Evolutionary conservation across 2,888 invertebrate species (phyloP).

Genomic region (Tachystola acroxantha): DNA sequence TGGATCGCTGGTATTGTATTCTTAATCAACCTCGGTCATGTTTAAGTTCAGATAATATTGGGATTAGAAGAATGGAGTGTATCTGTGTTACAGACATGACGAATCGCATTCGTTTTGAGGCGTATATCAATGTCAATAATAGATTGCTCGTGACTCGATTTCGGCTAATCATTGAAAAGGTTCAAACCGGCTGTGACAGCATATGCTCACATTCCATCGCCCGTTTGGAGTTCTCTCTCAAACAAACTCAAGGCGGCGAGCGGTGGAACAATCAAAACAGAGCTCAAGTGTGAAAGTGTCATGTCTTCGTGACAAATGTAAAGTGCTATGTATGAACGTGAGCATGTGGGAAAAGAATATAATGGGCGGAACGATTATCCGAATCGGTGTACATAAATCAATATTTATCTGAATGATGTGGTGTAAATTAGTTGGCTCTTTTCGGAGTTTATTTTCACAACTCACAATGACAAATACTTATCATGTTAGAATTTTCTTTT

Average conservation of each 20-base stretch:
- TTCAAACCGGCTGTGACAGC: constrained; percentile 40
- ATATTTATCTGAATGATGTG: constrained; percentile 3
- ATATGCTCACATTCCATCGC: constrained; percentile 35
- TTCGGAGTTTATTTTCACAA: too few species aligned
- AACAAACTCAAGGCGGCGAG: constrained; percentile 8
- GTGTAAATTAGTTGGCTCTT: constrained; percentile 7
- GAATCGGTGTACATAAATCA: constrained; percentile 10
- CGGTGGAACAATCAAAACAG: constrained; percentile 23
- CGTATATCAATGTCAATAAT: constrained; percentile 34
- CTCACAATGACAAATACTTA: too few species aligned
- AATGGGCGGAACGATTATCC: constrained; percentile 7
- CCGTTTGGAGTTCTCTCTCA: constrained; percentile 14
- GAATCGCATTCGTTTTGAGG: constrained; percentile 18
- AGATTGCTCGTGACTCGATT: constrained; percentile 39
- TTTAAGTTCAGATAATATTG: too few species aligned
- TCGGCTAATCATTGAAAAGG: constrained; percentile 43
- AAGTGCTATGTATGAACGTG: constrained; percentile 27
- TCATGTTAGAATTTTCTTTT: too few species aligned
- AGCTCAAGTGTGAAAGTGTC: constrained; percentile 29
- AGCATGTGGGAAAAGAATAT: constrained; percentile 3
- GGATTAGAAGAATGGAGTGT: constrained; percentile 2
- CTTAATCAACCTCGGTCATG: too few species aligned
- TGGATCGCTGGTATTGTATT: not conserved
- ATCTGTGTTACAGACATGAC: constrained; percentile 14
- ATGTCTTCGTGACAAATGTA: constrained; percentile 33